Conservation (phyloP, 2,888 invertebrate genomes). For the Yponomeuta sedellus region DNA sequence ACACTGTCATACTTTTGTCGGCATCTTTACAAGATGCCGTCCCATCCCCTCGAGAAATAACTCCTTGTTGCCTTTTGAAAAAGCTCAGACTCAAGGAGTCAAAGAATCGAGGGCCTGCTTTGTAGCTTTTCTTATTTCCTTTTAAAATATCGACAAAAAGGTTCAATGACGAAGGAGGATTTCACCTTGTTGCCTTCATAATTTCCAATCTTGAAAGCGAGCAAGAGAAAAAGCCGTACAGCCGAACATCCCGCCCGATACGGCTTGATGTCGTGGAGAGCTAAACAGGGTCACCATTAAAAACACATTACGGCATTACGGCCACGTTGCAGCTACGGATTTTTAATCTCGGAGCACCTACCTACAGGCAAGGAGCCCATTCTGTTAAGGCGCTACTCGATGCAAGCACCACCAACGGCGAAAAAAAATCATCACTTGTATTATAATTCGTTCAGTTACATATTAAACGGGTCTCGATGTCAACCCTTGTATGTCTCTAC, state of each 20-base stretch:
- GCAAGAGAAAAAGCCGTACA: background rate
- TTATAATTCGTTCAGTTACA: no score
- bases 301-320: conserved; percentile 5
- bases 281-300: conserved; percentile 5
- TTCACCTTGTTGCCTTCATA: conserved; percentile 1
- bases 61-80: no score
- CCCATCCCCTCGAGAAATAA: no score
- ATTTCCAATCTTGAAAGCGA: background rate
- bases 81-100: background rate
- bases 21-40: no score
- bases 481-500: no score
- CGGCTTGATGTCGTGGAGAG: background rate
- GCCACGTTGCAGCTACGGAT: background rate
- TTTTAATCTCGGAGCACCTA: conserved; percentile 8
- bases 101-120: background rate
- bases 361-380: no score
- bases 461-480: no score
- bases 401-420: no score
- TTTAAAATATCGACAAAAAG: background rate
- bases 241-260: background rate
- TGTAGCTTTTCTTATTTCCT: background rate
- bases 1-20: no score
- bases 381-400: no score
- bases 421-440: no score
- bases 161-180: background rate